A percentile compares a stretch with the other conserved stretches of the same genome.
These are phyloP conservation scores for Mya arenaria DNA, from an alignment of 1,140 invertebrate genomes.

Conservation along the genomic window DNA sequence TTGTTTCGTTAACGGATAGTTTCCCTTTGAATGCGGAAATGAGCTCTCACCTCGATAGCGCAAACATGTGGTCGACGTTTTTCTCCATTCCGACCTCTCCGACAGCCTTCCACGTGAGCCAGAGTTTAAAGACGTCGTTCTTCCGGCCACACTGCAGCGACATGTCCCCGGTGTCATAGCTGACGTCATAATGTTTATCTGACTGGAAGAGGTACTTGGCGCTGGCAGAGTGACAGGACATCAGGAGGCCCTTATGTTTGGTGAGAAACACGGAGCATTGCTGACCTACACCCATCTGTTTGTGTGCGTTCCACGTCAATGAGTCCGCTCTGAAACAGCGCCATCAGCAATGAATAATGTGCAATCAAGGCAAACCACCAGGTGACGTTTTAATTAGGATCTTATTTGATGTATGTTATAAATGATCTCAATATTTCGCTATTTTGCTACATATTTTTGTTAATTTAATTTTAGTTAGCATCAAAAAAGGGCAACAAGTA, in stretches of 20 bases:
- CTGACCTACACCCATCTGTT: constrained; percentile 96
- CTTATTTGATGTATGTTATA: too few relatives aligned
- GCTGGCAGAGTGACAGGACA: constrained; percentile 98
- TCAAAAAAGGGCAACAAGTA: too few relatives aligned
- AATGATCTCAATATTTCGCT: too few relatives aligned
- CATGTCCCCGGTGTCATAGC: constrained; percentile 98
- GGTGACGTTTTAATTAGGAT: too few relatives aligned
- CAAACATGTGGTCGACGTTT: constrained; percentile 66
- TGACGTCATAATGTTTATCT: constrained; percentile 98
- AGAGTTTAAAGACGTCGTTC: constrained; percentile 99
- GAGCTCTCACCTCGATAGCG: constrained; percentile 56
- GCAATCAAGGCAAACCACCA: too few relatives aligned
- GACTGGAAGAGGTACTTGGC: constrained; percentile 99
- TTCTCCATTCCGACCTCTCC: constrained; percentile 63
- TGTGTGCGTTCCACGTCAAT: constrained; percentile 99
- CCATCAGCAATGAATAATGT: too few relatives aligned
- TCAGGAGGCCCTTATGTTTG: constrained; percentile 95
- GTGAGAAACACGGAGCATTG: constrained; percentile 99
- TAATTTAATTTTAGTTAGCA: too few relatives aligned
- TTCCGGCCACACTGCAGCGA: constrained; percentile 99
- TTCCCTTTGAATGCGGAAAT: too few relatives aligned
- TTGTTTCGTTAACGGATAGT: too few relatives aligned
- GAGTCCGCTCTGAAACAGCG: constrained; percentile 92
- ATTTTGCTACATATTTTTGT: too few relatives aligned
- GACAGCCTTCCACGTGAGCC: constrained; percentile 94